phyloP scores from a whole-genome alignment of 2,888 invertebrate genomes.

The Euspilapteryx auroguttella region DNA sequence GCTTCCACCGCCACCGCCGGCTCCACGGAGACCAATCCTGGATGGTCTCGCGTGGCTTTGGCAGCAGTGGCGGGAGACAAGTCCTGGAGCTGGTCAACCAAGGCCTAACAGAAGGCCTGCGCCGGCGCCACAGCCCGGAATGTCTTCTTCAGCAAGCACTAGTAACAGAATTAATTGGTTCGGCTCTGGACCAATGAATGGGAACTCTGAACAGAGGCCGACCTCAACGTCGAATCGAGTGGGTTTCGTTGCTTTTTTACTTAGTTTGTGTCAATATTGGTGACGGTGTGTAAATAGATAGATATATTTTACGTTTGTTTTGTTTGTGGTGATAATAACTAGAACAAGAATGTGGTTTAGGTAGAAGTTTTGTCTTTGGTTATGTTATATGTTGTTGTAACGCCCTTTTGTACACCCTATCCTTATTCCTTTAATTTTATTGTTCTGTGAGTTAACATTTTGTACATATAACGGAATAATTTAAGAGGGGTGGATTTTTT shows the following conservation, averaged over 20 bases:
- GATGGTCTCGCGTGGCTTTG: slow-evolving; percentile 62
- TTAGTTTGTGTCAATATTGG: slow-evolving; percentile 48
- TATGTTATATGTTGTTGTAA: too few species aligned
- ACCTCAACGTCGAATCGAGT: slow-evolving; percentile 39
- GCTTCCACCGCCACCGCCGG: slow-evolving; percentile 38
- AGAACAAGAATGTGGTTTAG: too few species aligned
- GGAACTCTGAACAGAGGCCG: slow-evolving; percentile 43
- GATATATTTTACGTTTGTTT: too few species aligned
- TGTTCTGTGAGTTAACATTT: too few species aligned
- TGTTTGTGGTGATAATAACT: too few species aligned
- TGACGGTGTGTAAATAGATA: too few species aligned
- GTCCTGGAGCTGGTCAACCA: slow-evolving; percentile 25
- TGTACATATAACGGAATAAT: too few species aligned
- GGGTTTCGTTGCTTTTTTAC: slow-evolving; percentile 50
- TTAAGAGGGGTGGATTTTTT: too few species aligned
- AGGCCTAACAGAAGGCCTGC: slow-evolving; percentile 24
- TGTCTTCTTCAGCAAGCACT: slow-evolving; percentile 22
- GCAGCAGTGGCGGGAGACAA: slow-evolving; percentile 62
- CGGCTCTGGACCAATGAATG: slow-evolving; percentile 53
- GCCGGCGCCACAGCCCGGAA: slow-evolving; percentile 20
- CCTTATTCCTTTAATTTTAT: too few species aligned
- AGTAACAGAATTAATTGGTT: slow-evolving; percentile 42
- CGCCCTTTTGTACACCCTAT: too few species aligned
- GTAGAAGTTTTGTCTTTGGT: too few species aligned
- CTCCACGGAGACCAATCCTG: slow-evolving; percentile 47